Percentiles rank a stretch among this genome's conserved stretches.
Conservation (phyloP, 2,113 vertebrate species). For the Eclectus roratus region DNA sequence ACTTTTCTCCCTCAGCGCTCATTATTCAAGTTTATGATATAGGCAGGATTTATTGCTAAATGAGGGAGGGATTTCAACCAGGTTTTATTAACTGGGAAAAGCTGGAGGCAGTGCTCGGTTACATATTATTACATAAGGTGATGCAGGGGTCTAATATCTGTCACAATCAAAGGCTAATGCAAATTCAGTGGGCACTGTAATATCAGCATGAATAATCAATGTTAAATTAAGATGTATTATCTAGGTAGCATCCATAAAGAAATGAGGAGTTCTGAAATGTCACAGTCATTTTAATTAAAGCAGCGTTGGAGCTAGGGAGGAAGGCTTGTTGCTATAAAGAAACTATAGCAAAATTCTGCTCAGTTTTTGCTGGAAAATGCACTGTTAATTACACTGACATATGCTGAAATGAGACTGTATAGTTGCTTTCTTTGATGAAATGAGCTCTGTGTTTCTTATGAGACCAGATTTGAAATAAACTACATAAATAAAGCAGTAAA, state of each 20-base stretch:
- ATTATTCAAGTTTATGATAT: not conserved
- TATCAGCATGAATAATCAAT: constrained; percentile 13
- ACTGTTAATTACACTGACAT: constrained; percentile 31
- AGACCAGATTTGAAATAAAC: constrained; percentile 33
- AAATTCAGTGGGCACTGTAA: not conserved
- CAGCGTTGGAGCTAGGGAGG: not conserved
- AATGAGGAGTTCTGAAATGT: constrained; percentile 5
- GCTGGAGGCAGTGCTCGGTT: not conserved
- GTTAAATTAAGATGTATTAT: constrained; percentile 12
- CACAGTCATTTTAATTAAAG: constrained; percentile 26
- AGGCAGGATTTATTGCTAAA: not conserved
- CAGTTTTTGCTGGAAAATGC: not conserved
- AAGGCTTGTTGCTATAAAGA: not conserved
- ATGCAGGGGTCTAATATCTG: not conserved
- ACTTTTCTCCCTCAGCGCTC: not conserved
- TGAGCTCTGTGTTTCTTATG: not conserved
- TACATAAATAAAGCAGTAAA: constrained; percentile 42
- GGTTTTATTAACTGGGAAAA: constrained; percentile 34
- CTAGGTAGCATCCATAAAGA: not conserved
- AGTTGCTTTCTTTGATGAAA: constrained; percentile 3
- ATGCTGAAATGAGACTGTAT: constrained; percentile 24
- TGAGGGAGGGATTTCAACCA: not conserved
- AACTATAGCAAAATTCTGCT: not conserved
- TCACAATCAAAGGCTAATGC: not conserved
- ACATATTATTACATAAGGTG: not conserved